A percentile compares a stretch with the other conserved stretches of the same genome.
phyloP scores from a whole-genome alignment of 1,140 invertebrate genomes.

The Stegodyphus mimosarum region DNA sequence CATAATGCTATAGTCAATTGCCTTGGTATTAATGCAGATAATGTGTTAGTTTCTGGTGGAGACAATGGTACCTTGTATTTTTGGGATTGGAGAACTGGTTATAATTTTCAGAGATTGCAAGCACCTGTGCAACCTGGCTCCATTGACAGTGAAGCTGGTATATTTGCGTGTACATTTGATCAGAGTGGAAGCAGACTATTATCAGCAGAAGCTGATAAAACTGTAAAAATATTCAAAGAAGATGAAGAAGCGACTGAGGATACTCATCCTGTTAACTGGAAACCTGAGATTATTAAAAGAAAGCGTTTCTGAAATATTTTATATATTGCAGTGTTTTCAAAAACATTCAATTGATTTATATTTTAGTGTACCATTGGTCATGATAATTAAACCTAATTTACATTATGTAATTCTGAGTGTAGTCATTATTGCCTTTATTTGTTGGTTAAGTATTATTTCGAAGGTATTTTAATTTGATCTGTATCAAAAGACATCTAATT shows the following conservation, averaged over 20 bases:
- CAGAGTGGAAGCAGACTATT: conserved; percentile 92
- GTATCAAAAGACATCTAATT: no score
- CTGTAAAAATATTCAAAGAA: conserved; percentile 99
- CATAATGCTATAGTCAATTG: conserved; percentile 99
- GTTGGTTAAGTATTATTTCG: no score
- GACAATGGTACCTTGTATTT: conserved; percentile 99
- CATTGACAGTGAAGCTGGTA: conserved; percentile 98
- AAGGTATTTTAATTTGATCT: no score
- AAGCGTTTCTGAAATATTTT: conserved; percentile 63
- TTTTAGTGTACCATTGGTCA: background rate
- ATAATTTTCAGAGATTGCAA: conserved; percentile 96
- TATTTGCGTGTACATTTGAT: conserved; percentile 96
- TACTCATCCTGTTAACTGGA: conserved; percentile 96
- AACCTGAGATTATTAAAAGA: conserved; percentile 92
- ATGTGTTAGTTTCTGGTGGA: conserved; percentile 96
- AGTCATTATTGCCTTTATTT: no score
- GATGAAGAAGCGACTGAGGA: conserved; percentile 97
- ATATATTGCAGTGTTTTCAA: background rate
- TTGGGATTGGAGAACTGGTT: conserved; percentile 99
- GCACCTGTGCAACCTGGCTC: conserved; percentile 97
- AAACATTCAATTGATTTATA: background rate
- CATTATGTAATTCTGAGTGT: no score
- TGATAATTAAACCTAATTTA: no score
- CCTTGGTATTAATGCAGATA: conserved; percentile 91
- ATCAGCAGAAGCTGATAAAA: conserved; percentile 98